Evolutionary conservation across 2,113 vertebrate genomes (phyloP).

Genomic region (Meriones unguiculatus): DNA sequence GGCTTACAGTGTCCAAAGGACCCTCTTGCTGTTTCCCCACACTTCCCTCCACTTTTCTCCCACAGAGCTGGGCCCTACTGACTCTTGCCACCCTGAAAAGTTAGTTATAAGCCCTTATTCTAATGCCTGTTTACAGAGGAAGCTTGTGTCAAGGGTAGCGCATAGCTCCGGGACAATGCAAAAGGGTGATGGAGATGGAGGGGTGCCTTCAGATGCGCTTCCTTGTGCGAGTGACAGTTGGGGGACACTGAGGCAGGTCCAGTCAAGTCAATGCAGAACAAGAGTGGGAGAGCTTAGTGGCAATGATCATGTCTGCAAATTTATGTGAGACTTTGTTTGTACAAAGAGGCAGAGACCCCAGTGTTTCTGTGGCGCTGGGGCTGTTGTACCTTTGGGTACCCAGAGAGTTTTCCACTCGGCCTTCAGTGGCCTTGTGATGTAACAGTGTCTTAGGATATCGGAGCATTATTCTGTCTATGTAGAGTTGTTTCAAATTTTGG

Average conservation of each 20-base stretch:
- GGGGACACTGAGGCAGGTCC: not conserved
- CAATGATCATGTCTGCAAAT: not conserved
- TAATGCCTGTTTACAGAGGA: constrained; percentile 60
- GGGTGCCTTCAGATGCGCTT: not conserved
- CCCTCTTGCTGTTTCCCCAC: not conserved
- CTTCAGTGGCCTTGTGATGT: not conserved
- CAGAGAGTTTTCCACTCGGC: not conserved
- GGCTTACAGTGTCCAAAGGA: too few species aligned
- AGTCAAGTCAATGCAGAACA: not conserved
- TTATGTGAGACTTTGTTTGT: not conserved
- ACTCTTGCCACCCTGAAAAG: constrained; percentile 61
- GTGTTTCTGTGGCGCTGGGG: not conserved
- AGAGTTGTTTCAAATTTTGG: not conserved
- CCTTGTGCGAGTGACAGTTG: not conserved
- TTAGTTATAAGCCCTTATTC: constrained; percentile 74
- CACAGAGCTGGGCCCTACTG: not conserved
- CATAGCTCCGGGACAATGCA: constrained; percentile 10
- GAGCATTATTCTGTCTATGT: not conserved
- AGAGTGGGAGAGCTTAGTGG: not conserved
- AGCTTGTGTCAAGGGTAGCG: constrained; percentile 49
- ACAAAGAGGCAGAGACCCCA: not conserved
- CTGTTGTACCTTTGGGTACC: not conserved
- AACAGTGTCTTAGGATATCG: not conserved
- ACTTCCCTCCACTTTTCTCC: constrained; percentile 31
- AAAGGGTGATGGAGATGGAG: not conserved